Evolutionary conservation across 2,797 vertebrate species (phyloP).

Genomic region (Arnoldichthys spilopterus): DNA sequence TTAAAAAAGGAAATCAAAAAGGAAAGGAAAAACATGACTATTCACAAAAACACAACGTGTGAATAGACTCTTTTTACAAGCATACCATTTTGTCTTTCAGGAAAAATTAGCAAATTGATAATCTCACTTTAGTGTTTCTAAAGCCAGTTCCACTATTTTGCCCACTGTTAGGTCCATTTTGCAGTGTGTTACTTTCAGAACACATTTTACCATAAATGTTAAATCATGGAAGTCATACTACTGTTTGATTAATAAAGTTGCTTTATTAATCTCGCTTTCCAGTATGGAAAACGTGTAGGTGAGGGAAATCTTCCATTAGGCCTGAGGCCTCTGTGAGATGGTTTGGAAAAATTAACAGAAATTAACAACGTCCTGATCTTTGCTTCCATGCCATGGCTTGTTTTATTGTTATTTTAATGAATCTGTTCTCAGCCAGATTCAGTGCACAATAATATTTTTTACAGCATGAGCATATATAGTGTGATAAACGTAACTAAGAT

Average conservation of each 20-base stretch:
- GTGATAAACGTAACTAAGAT: constrained; percentile 20
- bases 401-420: constrained; percentile 57
- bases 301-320: constrained; percentile 27
- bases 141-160: too few species aligned
- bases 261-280: constrained; percentile 32
- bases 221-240: constrained; percentile 2
- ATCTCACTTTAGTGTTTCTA: too few species aligned
- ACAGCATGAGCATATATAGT: constrained; percentile 19
- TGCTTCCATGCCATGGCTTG: constrained; percentile 33
- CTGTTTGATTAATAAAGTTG: not conserved
- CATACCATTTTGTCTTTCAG: too few species aligned
- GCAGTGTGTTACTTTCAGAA: not conserved
- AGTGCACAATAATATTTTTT: constrained; percentile 46
- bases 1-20: not conserved
- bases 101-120: too few species aligned
- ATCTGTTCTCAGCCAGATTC: constrained; percentile 45
- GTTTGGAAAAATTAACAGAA: constrained; percentile 52
- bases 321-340: constrained; percentile 4
- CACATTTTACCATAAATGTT: constrained; percentile 7
- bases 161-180: not conserved
- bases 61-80: too few species aligned
- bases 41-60: too few species aligned
- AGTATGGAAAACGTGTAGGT: constrained; percentile 16
- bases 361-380: constrained; percentile 28
- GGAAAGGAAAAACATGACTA: too few species aligned